Conservation (phyloP, 2,797 vertebrate genomes). For the Diplodus sargus region DNA sequence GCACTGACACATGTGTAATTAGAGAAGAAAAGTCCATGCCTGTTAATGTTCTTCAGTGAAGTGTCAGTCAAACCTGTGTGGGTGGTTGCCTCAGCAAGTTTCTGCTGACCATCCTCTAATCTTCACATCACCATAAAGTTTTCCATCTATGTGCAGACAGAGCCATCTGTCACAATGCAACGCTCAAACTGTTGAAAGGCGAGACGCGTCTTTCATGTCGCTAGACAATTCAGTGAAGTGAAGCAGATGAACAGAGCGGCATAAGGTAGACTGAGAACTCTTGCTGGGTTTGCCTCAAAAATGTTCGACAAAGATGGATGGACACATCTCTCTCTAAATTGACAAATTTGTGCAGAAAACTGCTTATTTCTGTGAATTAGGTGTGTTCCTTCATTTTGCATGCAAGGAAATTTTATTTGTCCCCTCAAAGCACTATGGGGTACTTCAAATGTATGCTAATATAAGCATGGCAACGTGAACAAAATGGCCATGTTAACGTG, state of each 20-base stretch:
- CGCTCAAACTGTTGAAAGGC: slow-evolving; percentile 27
- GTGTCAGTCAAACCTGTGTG: slow-evolving; percentile 34
- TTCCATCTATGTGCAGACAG: slow-evolving; percentile 1
- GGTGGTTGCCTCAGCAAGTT: slow-evolving; percentile 1
- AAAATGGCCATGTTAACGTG: neutral
- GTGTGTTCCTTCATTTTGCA: neutral
- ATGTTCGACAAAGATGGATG: neutral
- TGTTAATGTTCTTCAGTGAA: slow-evolving; percentile 22
- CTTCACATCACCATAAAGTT: slow-evolving; percentile 16
- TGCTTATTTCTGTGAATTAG: neutral
- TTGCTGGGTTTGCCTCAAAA: slow-evolving; percentile 12
- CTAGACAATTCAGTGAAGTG: slow-evolving; percentile 3
- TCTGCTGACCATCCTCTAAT: slow-evolving; percentile 39
- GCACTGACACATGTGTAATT: neutral
- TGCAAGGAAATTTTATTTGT: neutral
- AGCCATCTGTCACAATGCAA: slow-evolving; percentile 30
- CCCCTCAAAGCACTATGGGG: neutral
- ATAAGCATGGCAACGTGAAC: neutral
- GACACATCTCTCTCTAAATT: neutral
- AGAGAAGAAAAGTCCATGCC: neutral
- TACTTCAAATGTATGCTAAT: neutral
- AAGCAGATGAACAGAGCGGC: slow-evolving; percentile 19
- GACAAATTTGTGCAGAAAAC: neutral
- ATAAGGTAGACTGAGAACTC: neutral
- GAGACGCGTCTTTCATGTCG: slow-evolving; percentile 8